phyloP scores from a whole-genome alignment of 1,140 invertebrate genomes.

The Nebria ingens region DNA sequence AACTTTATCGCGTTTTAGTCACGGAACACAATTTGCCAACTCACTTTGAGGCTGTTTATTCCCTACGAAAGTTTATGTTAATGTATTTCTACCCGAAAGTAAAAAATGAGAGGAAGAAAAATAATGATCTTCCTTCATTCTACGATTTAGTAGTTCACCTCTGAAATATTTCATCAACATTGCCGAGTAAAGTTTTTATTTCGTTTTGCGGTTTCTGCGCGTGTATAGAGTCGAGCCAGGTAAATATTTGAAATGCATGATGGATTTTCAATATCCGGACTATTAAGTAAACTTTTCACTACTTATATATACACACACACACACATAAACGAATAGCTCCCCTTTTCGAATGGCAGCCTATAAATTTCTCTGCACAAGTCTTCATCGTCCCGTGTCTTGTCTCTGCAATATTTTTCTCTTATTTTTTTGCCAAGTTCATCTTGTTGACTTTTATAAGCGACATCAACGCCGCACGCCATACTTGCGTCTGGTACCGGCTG shows the following conservation, averaged over 20 bases:
- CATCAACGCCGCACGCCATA: neutral
- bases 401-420: slow-evolving; percentile 1
- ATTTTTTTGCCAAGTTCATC: slow-evolving; percentile 2
- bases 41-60: slow-evolving; percentile 8
- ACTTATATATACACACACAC: neutral
- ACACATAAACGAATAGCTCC: neutral
- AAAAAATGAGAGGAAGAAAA: neutral
- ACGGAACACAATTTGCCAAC: slow-evolving; percentile 7
- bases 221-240: neutral
- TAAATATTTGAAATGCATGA: slow-evolving; percentile 6
- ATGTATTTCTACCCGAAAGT: slow-evolving; percentile 4
- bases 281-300: slow-evolving; percentile 1
- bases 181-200: slow-evolving; percentile 1
- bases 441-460: slow-evolving; percentile 9
- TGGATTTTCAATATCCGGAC: slow-evolving; percentile 5
- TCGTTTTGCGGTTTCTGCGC: too few relatives aligned
- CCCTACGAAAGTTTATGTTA: slow-evolving; percentile 6
- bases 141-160: neutral
- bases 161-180: neutral
- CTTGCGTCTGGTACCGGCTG: neutral
- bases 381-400: neutral
- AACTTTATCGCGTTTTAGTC: slow-evolving; percentile 1
- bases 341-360: neutral
- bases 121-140: slow-evolving; percentile 3
- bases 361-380: neutral